Base-by-base conservation (phyloP, 2,113 vertebrate genomes). In the Mixornis gularis region DNA sequence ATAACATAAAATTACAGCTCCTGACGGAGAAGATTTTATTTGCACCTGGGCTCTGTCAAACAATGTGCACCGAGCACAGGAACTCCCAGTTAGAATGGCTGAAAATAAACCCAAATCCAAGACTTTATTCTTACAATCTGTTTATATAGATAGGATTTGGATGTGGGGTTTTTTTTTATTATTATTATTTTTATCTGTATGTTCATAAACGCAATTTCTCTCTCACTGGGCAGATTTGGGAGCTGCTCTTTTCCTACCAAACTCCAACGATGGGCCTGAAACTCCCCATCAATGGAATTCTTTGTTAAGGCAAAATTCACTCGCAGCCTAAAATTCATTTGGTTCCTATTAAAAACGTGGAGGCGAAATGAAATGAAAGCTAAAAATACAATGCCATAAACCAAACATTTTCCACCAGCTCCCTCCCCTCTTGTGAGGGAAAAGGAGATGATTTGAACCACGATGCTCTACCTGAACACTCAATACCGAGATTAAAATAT, bases 1-100 rank as follows among this genome's bases (percentile, higher is more conserved):
- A 66, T 92, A 92, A 85, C 93, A 87, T 62, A 26, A 95, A 95
- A 95, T 94, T 89, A 94, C 72, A 91, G 85, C 79, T 92, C 90
- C 90, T 95, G 66, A 58, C 36, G 81, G 91, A 76, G 90, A 87
- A 66, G 58, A 43, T 77, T 95, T 95, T 92, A 91, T 85, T 92
- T 85, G 80, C 92, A 79, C 85, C 85, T 89, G 78, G 92, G 78
- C 81, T 92, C 58, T 73, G 73, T 73, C 91, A 94, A 74, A 86
- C 73, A 71, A 74, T 15, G 40, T 0, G 3, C 58, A 81, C 17
- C 8, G 14, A 71, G 69, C 77, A 95, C 53, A 70, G 7, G 56
- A 80, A 69, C 17, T 70, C 83, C 51, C 26, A 46, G 32, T 40
- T 73, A 26, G 1, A 68, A 49, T 12, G 38, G 70, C 4, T 65